A percentile compares a stretch with the other conserved stretches of the same genome.
Conservation (phyloP, 2,888 invertebrate species). For the Bugula neritina region DNA sequence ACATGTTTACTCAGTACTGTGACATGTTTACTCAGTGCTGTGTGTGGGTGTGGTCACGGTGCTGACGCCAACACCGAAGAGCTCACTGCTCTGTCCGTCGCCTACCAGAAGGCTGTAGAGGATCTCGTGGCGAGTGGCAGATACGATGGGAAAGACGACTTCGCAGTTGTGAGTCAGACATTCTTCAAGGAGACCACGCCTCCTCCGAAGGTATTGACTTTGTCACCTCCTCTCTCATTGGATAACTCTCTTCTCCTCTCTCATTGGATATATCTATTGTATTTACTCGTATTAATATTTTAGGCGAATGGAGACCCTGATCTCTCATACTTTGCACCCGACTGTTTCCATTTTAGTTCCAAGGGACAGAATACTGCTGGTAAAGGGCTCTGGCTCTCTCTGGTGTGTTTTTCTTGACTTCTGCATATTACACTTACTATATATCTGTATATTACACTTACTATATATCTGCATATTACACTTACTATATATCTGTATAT, state of each 20-base stretch:
- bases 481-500: no score
- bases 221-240: background rate
- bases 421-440: background rate
- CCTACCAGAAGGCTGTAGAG: slow-evolving; percentile 34
- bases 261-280: background rate
- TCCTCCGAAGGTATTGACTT: slow-evolving; percentile 29
- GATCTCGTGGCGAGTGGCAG: slow-evolving; percentile 35
- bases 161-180: slow-evolving; percentile 42
- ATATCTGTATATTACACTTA: no score
- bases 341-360: slow-evolving; percentile 49
- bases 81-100: slow-evolving; percentile 24
- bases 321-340: slow-evolving; percentile 45
- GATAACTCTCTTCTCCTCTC: background rate
- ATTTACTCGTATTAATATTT: background rate
- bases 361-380: slow-evolving; percentile 45
- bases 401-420: no score
- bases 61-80: background rate
- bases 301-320: slow-evolving; percentile 34
- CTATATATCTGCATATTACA: background rate
- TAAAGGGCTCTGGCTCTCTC: slow-evolving; percentile 46
- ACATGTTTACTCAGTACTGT: no score
- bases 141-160: slow-evolving; percentile 38
- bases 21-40: slow-evolving; percentile 16
- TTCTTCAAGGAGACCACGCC: slow-evolving; percentile 38
- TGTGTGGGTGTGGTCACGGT: slow-evolving; percentile 23